Percentiles rank a stretch among this genome's conserved stretches.
phyloP scores from a whole-genome alignment of 2,888 invertebrate species.

The Pammene aurita region DNA sequence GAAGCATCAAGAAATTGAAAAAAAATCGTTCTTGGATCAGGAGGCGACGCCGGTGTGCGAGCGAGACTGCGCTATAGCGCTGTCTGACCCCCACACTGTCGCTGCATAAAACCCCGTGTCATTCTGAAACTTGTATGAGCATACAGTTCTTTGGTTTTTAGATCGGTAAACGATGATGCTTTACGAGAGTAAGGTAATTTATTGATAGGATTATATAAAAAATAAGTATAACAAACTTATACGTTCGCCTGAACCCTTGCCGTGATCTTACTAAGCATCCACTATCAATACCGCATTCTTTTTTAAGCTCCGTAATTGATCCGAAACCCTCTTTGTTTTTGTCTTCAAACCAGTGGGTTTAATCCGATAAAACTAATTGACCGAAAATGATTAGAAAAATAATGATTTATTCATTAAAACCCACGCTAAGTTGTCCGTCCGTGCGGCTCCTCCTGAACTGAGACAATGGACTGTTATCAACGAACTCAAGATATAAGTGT shows the following conservation, averaged over 20 bases:
- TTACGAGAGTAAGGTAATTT: too few species aligned
- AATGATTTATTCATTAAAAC: conserved; percentile 60
- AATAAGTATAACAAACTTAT: background rate
- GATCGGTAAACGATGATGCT: too few species aligned
- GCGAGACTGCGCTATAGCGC: too few species aligned
- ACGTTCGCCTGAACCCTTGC: conserved; percentile 11
- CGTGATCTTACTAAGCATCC: conserved; percentile 1
- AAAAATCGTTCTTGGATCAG: too few species aligned
- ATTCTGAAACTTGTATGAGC: too few species aligned
- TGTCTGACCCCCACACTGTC: too few species aligned
- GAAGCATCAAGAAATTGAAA: too few species aligned
- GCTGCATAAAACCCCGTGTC: too few species aligned
- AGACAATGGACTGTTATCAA: conserved; percentile 65
- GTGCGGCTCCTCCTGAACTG: conserved; percentile 44
- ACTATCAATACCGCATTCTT: conserved; percentile 21
- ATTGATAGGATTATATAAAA: too few species aligned
- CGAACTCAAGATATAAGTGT: conserved; percentile 52
- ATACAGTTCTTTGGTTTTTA: too few species aligned
- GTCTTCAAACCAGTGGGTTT: conserved; percentile 21
- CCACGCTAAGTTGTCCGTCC: conserved; percentile 53
- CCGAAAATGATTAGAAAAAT: conserved; percentile 49
- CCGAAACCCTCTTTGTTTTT: conserved; percentile 33
- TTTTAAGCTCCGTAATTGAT: conserved; percentile 31
- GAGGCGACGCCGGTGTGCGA: too few species aligned
- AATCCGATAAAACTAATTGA: conserved; percentile 43